A percentile compares a stretch with the other conserved stretches of the same genome.
These are phyloP conservation scores for Epirrhoe tristata DNA, from an alignment of 2,888 invertebrate species.

Conservation along the genomic window DNA sequence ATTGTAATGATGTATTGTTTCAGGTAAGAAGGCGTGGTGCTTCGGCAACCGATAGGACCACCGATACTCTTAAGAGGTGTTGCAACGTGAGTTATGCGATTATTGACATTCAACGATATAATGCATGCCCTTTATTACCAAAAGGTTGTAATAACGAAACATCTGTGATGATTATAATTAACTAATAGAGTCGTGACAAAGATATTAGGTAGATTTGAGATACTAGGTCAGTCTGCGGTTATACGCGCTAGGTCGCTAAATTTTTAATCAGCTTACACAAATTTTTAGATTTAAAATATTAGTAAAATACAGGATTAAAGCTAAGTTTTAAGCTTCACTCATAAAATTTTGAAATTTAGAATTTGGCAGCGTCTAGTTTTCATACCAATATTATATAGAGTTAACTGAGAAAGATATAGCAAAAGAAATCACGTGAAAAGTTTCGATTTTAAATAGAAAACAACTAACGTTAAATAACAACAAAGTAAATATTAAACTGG, in stretches of 20 bases:
- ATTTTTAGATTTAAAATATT: too few relatives aligned
- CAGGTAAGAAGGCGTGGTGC: slow-evolving; percentile 80
- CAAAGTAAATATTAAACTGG: slow-evolving; percentile 3
- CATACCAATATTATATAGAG: too few relatives aligned
- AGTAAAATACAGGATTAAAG: too few relatives aligned
- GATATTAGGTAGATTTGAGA: background rate
- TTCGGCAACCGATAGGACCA: slow-evolving; percentile 63
- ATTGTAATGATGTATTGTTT: slow-evolving; percentile 84
- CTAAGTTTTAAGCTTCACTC: too few relatives aligned
- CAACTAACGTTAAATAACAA: background rate
- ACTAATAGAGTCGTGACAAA: slow-evolving; percentile 6
- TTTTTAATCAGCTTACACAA: too few relatives aligned
- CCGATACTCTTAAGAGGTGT: slow-evolving; percentile 69
- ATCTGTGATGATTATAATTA: slow-evolving; percentile 2
- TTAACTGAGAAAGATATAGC: too few relatives aligned
- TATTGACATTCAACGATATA: slow-evolving; percentile 57
- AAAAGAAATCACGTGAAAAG: too few relatives aligned
- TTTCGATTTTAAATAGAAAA: too few relatives aligned
- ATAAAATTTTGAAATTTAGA: too few relatives aligned
- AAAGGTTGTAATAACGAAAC: slow-evolving; percentile 46
- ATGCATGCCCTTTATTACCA: slow-evolving; percentile 43
- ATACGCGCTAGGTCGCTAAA: too few relatives aligned
- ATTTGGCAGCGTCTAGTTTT: too few relatives aligned
- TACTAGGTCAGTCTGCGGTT: too few relatives aligned
- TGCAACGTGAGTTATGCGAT: slow-evolving; percentile 73